Conservation (phyloP, 2,797 vertebrate species). For the Threskiornis aethiopicus region DNA sequence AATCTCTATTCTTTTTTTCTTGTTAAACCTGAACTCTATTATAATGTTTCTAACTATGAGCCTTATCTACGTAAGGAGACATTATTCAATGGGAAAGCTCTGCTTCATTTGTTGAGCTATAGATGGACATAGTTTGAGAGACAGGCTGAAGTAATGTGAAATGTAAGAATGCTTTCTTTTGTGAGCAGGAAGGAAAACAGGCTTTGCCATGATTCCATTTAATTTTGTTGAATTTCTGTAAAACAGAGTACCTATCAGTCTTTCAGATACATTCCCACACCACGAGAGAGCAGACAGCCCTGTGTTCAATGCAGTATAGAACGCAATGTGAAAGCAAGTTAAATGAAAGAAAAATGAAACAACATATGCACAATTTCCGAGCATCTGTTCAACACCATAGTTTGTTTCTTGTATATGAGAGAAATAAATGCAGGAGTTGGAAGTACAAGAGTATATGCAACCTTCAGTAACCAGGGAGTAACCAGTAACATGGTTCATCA, state of each 20-base stretch:
- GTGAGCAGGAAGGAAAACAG: background rate
- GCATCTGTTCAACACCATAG: background rate
- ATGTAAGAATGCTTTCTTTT: background rate
- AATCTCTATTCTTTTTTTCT: background rate
- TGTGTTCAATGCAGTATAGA: background rate
- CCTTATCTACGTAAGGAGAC: accelerated
- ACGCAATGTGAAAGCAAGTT: background rate
- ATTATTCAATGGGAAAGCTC: background rate
- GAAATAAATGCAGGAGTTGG: background rate
- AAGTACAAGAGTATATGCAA: background rate
- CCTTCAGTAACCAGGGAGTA: background rate
- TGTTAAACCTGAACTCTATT: background rate
- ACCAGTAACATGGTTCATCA: background rate
- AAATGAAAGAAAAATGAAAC: background rate
- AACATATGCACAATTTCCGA: background rate
- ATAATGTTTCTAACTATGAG: background rate
- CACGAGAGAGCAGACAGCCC: background rate
- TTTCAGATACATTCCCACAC: background rate
- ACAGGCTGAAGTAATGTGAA: background rate
- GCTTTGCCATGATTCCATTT: background rate
- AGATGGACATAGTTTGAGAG: background rate
- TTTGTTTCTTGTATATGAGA: background rate
- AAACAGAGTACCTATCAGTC: background rate
- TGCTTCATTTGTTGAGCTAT: background rate
- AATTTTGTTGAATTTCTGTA: background rate